Evolutionary conservation across 2,888 invertebrate species (phyloP).

Genomic region (Harmothoe impar): DNA sequence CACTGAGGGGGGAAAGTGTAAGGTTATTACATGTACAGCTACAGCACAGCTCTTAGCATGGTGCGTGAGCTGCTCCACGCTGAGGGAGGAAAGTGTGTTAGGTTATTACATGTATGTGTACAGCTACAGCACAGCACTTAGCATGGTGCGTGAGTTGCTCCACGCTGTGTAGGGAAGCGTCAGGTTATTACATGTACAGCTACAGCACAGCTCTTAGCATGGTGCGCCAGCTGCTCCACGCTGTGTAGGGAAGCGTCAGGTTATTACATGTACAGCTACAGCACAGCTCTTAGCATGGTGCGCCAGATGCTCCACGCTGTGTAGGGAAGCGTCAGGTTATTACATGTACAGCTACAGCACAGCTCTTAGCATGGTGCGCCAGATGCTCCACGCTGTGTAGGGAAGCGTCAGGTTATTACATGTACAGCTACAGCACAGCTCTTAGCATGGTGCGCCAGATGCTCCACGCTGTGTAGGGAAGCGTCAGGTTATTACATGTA

Average conservation of each 20-base stretch:
- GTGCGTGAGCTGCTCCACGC: slow-evolving; percentile 41
- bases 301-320: slow-evolving; percentile 23
- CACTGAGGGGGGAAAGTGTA: neutral
- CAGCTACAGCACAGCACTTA: slow-evolving; percentile 51
- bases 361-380: slow-evolving; percentile 19
- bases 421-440: too few species aligned
- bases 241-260: too few species aligned
- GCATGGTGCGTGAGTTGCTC: slow-evolving; percentile 12
- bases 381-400: slow-evolving; percentile 37
- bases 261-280: too few species aligned
- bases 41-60: slow-evolving; percentile 45
- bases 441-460: slow-evolving; percentile 4
- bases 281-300: slow-evolving; percentile 43
- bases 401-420: too few species aligned
- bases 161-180: too few species aligned
- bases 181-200: too few species aligned
- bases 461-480: slow-evolving; percentile 40
- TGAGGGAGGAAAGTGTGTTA: neutral
- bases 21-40: too few species aligned
- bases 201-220: slow-evolving; percentile 43
- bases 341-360: too few species aligned
- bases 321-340: too few species aligned
- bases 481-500: too few species aligned
- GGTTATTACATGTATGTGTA: too few species aligned
- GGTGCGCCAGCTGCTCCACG: slow-evolving; percentile 28